Evolutionary conservation across 2,797 vertebrate species (phyloP), one percentile per base, ranked within the genome.

Genomic region (Lagocephalus sceleratus): DNA sequence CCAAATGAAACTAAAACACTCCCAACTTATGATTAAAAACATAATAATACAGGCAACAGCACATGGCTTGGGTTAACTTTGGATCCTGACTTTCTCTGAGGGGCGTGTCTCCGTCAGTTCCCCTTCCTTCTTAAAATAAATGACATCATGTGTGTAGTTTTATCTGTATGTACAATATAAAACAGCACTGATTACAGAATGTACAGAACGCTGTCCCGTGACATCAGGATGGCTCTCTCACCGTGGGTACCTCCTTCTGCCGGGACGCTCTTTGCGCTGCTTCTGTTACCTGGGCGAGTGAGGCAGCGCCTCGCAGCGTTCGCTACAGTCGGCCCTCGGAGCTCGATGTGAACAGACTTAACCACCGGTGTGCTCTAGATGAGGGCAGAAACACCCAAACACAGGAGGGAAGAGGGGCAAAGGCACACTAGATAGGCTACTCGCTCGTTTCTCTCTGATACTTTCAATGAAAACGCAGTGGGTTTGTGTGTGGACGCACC

Each of bases 121-220:
- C 71, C 68, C 65, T 66, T 54, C 67, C 49, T 73, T 61, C 58
- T 84, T 83, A 83, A 82, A 76, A 83, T 71, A 88, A 87, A 88
- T 85, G 84, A 92, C 88, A 91, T 84, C 70, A 78, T 90, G 87
- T 90, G 87, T 87, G 87, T 88, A 88, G n/a, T n/a, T 83, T 82
- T 88, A 90, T 89, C 68, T 79, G 78, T 90, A 91, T 90, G 84
- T 90, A 92, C 90, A 91, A 84, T 90, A 90, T 89, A 90, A 91
- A 92, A 91, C 87, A 90, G 78, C 69, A 75, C 71, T 86, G 83
- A 83, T 82, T 88, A 90, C 88, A 87, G 76, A 88, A 89, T 90
- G 78, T 89, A 90, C 87, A 90, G 82, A 86, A 88, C 84, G 88
- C 80, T 72, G 79, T 81, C 82, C 65, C 59, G 56, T 84, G 82